These are phyloP conservation scores for Ceratitis capitata DNA, from an alignment of 1,140 invertebrate genomes.

Conservation along the genomic window DNA sequence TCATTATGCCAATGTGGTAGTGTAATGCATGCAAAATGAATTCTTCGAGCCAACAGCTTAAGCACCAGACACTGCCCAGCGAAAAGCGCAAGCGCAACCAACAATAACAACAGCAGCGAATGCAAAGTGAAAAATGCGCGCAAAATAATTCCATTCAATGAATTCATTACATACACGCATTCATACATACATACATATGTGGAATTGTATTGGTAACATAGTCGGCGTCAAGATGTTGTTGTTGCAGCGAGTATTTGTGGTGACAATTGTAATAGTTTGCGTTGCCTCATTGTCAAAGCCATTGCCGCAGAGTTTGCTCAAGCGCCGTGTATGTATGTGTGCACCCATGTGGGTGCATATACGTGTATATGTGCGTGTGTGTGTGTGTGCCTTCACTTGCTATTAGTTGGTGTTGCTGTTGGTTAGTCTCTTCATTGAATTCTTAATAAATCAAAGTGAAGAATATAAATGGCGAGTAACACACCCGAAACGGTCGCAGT, in stretches of 20 bases:
- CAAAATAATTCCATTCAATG: background rate
- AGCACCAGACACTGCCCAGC: background rate
- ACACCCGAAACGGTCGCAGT: constrained; percentile 57
- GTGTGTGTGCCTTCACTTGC: background rate
- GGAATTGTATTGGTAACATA: background rate
- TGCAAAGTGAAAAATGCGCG: constrained; percentile 8
- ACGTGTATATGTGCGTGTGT: background rate
- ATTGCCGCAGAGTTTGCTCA: background rate
- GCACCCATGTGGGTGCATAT: background rate
- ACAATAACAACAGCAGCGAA: background rate
- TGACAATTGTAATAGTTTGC: background rate
- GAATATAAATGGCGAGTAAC: constrained; percentile 65
- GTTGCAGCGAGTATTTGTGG: background rate
- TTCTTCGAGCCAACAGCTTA: background rate
- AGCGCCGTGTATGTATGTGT: background rate
- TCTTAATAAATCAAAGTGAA: constrained; percentile 66
- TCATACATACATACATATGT: too few species aligned
- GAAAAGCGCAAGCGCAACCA: background rate
- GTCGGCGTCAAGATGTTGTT: background rate
- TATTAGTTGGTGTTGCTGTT: constrained; percentile 45
- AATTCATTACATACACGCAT: too few species aligned
- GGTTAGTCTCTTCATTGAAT: constrained; percentile 60
- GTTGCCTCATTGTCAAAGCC: constrained; percentile 21
- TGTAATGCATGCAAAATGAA: background rate
- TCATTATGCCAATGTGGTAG: background rate